phyloP scores from a whole-genome alignment of 2,888 invertebrate species.

The Cataglyphis rosenhaueri region DNA sequence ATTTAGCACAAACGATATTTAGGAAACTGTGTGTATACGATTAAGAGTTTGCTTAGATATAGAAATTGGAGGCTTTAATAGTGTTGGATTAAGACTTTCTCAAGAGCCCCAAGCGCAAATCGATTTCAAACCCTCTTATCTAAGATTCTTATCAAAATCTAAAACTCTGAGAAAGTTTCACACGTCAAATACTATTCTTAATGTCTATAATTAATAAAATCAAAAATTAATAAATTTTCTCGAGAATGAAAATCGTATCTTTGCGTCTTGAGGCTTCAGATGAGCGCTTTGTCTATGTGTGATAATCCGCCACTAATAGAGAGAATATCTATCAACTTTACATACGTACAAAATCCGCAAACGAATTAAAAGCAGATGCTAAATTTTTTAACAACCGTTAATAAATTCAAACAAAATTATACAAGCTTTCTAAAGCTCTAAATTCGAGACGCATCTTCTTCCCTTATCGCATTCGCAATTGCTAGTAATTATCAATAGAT shows the following conservation, averaged over 20 bases:
- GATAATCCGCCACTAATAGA: background rate
- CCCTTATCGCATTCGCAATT: background rate
- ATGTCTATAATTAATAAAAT: conserved; percentile 5
- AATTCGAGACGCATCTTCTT: background rate
- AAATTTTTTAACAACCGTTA: conserved; percentile 4
- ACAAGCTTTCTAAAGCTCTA: background rate
- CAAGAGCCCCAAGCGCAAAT: conserved; percentile 9
- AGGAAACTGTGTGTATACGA: conserved; percentile 14
- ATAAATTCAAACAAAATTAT: background rate
- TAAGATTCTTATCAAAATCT: background rate
- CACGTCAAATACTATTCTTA: conserved; percentile 3
- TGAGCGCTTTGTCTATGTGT: background rate
- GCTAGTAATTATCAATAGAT: background rate
- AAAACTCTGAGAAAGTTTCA: background rate
- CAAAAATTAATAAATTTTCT: conserved; percentile 4
- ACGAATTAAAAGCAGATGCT: conserved; percentile 20
- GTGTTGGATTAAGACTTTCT: conserved; percentile 6
- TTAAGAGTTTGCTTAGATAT: background rate
- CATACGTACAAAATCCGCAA: conserved; percentile 6
- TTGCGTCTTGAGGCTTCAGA: conserved; percentile 7
- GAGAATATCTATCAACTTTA: background rate
- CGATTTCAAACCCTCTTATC: background rate
- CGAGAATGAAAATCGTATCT: background rate
- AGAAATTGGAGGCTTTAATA: background rate
- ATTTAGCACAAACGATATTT: conserved; percentile 4